Base-by-base conservation (phyloP, 2,797 vertebrate genomes). In the Danio albolineatus region DNA sequence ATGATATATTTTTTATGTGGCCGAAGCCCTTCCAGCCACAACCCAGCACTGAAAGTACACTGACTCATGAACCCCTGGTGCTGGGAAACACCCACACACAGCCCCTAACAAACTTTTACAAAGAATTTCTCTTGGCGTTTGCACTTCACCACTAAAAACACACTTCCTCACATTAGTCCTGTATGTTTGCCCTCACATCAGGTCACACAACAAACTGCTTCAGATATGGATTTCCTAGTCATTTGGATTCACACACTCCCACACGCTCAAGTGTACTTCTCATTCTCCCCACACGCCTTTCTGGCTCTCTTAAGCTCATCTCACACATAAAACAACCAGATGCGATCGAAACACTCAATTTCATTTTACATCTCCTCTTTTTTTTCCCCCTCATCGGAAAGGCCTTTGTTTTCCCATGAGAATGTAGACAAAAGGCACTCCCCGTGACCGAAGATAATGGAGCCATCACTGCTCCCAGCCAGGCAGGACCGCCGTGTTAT, bases 131-230 rank as follows among this genome's bases (percentile, higher is more conserved):
- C 28, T 1, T 1, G 28, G 28, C 28, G 3, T 28, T 28, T 28
- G 28, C 28, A 28, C 28, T 28, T 28, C 28, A 28, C 28, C 28
- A 28, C 28, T 28, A 28, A 7, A 49, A 7, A 49, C 17, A 69
- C 49, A 7, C 13, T 69, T n/a, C 3, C 5, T 14, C 21, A 57
- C 16, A 59, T 13, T 36, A 39, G 6, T 21, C 28, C 44, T 48
- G 16, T 60, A 13, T 19, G 9, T 53, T 17, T 71, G 89, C 87
- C 64, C 75, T 54, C 76, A 84, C 87, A 81, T 17, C 75, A 41
- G 54, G 84, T 86, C 79, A 84, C 83, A 86, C 89, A 87, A 87
- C 17, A 64, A n/a, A 38, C 77, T 48, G n/a, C 87, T 87, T 88
- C 80, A 85, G 59, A 73, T 14, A 46, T 13, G 41, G 16, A 16